Base-by-base conservation (phyloP, 2,113 vertebrate genomes). In the Pimephales promelas region DNA sequence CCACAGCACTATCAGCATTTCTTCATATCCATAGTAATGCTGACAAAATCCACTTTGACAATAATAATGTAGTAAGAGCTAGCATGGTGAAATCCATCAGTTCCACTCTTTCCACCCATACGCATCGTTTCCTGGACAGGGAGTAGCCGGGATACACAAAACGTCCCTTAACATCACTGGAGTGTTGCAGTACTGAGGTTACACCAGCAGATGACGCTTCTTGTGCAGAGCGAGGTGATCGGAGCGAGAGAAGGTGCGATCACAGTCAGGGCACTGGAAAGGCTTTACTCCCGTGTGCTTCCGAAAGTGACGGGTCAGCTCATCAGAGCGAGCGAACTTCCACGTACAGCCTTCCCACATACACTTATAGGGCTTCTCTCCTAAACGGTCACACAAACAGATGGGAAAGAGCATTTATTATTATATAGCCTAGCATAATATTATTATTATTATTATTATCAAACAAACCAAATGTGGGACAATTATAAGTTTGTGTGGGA, bases 261-360 rank as follows among this genome's bases (percentile, higher is more conserved):
- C 98, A 89, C 98, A 99, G 95, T 99, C 97, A 2, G 97, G 96
- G 77, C 98, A 99, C 93, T 99, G 97, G 91, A 99, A 99, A 0
- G 98, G 98, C 91, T 99, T 99, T 88, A 98, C 95, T 28, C 98
- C 98, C 0, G 98, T 99, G 59, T 99, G 98, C 91, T 99, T 99
- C 85, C 98, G 98, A 93, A 96, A 99, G 95, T 99, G 98, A 90
- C 98, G 96, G 1, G 98, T 99, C 2, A 99, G 94, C 93, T 99
- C 98, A 75, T 99, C 98, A 0, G 98, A 99, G 88, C 98, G 98
- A 81, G 98, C 98, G 75, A 99, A 99, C 91, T 99, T 99, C 98
- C 98, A 99, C 0, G 98, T 99, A 93, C 98, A 99, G 61, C 97
- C 97, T 89, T 98, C 97, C 98, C 98, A 99, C 28, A 95, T 97